phyloP scores from a whole-genome alignment of 1,140 invertebrate genomes.

The Papilio polyxenes region DNA sequence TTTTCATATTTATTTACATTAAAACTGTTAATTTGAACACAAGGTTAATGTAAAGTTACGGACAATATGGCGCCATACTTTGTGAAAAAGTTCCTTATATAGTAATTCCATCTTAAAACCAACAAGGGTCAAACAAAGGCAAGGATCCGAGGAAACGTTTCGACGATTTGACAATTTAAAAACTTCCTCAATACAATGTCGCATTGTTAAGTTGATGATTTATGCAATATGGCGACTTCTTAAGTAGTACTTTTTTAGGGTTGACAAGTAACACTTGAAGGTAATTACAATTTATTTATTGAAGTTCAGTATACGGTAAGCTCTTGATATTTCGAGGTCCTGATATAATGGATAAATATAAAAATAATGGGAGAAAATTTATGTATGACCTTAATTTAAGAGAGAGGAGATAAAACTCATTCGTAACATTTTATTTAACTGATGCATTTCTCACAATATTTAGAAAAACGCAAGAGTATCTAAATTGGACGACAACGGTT shows the following conservation, averaged over 20 bases:
- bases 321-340: not conserved
- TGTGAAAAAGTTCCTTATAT: slow-evolving; percentile 11
- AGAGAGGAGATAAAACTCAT: too few relatives aligned
- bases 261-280: not conserved
- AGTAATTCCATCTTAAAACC: slow-evolving; percentile 40
- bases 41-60: not conserved
- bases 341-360: not conserved
- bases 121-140: slow-evolving; percentile 37
- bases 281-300: not conserved
- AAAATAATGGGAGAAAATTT: not conserved
- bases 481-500: too few relatives aligned
- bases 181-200: slow-evolving; percentile 38
- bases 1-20: not conserved
- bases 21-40: not conserved
- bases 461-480: too few relatives aligned
- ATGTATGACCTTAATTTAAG: too few relatives aligned
- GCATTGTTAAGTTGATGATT: slow-evolving; percentile 19
- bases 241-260: not conserved
- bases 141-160: slow-evolving; percentile 39
- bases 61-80: not conserved
- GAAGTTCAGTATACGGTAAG: not conserved
- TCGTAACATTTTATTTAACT: too few relatives aligned
- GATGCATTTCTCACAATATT: not conserved
- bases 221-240: not conserved
- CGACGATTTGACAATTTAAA: slow-evolving; percentile 37